These are phyloP conservation scores for Microdon myrmicae DNA, from an alignment of 2,888 invertebrate genomes.

Conservation along the genomic window DNA sequence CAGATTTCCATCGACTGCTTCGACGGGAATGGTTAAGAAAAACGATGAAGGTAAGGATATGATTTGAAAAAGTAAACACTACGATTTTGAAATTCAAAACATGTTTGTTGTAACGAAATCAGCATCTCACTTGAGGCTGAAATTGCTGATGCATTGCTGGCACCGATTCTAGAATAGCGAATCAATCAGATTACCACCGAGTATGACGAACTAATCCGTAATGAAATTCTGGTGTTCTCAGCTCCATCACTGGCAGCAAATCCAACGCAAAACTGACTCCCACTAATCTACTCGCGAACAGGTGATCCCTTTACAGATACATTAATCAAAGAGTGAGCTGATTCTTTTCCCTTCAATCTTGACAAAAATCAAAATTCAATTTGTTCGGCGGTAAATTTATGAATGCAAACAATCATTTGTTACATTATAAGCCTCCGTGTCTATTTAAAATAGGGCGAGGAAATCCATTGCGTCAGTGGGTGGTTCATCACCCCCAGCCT, in stretches of 20 bases:
- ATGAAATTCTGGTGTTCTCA: slow-evolving; percentile 17
- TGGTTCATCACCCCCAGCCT: slow-evolving; percentile 11
- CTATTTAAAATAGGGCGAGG: neutral
- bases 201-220: slow-evolving; percentile 19
- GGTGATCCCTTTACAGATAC: slow-evolving; percentile 8
- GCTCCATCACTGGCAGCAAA: slow-evolving; percentile 1
- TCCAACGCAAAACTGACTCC: slow-evolving; percentile 12
- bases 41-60: slow-evolving; percentile 64
- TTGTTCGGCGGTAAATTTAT: slow-evolving; percentile 34
- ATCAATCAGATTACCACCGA: slow-evolving; percentile 44
- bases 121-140: slow-evolving; percentile 9
- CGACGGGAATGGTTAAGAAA: slow-evolving; percentile 65
- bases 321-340: slow-evolving; percentile 22
- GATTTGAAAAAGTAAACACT: too few species aligned
- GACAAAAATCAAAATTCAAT: slow-evolving; percentile 35
- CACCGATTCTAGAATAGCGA: slow-evolving; percentile 23
- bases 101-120: slow-evolving; percentile 10
- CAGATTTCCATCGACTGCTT: slow-evolving; percentile 63
- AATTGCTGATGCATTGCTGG: slow-evolving; percentile 8
- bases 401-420: slow-evolving; percentile 47
- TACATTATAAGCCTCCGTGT: slow-evolving; percentile 12
- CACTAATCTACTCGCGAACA: slow-evolving; percentile 33
- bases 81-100: slow-evolving; percentile 14
- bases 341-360: slow-evolving; percentile 24
- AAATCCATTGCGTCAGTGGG: neutral